phyloP scores from a whole-genome alignment of 2,113 vertebrate genomes.

The Ammodramus savannarum region DNA sequence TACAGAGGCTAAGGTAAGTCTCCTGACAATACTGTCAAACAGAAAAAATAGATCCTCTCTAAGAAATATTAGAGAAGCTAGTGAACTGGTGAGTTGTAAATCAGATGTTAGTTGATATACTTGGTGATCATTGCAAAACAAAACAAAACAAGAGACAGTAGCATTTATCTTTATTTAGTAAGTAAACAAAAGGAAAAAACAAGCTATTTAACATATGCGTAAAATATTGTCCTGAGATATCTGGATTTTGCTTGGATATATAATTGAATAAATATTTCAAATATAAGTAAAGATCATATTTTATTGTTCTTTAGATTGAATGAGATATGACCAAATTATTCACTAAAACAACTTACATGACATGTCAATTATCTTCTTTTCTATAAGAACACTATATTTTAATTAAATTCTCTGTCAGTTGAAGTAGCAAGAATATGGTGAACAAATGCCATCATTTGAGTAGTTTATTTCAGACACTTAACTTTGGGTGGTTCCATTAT shows the following conservation, averaged over 20 bases:
- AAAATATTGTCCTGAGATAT: not conserved
- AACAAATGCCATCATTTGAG: not conserved
- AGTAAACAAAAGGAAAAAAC: not conserved
- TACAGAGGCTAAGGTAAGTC: not conserved
- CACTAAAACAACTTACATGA: not conserved
- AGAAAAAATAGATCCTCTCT: not conserved
- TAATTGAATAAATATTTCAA: conserved; percentile 27
- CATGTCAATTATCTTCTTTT: not conserved
- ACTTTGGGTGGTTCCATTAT: not conserved
- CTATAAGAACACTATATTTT: not conserved
- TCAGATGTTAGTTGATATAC: not conserved
- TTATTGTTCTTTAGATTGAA: not conserved
- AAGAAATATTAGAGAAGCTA: not conserved
- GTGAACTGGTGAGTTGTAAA: not conserved
- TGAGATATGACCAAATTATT: not conserved
- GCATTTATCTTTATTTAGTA: not conserved
- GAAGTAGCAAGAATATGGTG: not conserved
- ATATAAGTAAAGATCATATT: not conserved
- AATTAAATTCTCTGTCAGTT: not conserved
- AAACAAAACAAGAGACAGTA: not conserved
- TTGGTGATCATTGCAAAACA: not conserved
- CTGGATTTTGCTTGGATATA: not conserved
- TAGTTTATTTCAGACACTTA: not conserved
- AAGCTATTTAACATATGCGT: not conserved
- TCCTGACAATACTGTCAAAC: not conserved